phyloP scores from a whole-genome alignment of 2,113 vertebrate species.

The Stigmatopora argus region DNA sequence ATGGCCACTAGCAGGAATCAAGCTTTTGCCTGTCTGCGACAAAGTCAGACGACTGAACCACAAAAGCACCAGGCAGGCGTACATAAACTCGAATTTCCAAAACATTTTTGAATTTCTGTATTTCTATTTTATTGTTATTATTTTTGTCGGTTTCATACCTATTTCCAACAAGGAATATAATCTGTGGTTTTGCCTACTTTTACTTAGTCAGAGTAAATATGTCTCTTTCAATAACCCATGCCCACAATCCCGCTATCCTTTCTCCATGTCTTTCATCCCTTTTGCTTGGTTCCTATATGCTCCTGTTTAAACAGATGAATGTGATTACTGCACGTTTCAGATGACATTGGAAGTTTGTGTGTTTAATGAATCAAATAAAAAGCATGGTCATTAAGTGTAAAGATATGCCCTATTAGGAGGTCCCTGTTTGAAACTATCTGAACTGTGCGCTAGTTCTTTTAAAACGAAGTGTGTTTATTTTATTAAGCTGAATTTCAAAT shows the following conservation, averaged over 20 bases:
- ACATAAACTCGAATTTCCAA: not conserved
- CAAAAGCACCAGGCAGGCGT: too few relatives aligned
- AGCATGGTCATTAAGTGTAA: slow-evolving; percentile 47
- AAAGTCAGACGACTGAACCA: too few relatives aligned
- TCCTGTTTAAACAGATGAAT: slow-evolving; percentile 63
- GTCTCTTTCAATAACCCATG: slow-evolving; percentile 52
- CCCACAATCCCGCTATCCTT: slow-evolving; percentile 40
- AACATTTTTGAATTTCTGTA: not conserved
- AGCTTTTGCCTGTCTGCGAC: too few relatives aligned
- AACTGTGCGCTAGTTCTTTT: slow-evolving; percentile 11
- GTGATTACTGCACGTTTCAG: slow-evolving; percentile 54
- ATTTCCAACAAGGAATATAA: slow-evolving; percentile 16
- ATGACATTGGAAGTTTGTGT: slow-evolving; percentile 60
- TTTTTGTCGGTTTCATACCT: not conserved
- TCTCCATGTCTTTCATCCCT: slow-evolving; percentile 47
- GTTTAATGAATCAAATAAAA: slow-evolving; percentile 57
- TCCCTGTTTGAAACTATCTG: slow-evolving; percentile 15
- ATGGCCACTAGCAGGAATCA: too few relatives aligned
- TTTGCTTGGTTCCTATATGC: slow-evolving; percentile 37
- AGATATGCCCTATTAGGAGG: slow-evolving; percentile 36
- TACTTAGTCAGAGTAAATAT: slow-evolving; percentile 52
- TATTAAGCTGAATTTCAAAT: slow-evolving; percentile 28
- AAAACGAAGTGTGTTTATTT: slow-evolving; percentile 29
- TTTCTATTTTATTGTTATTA: not conserved
- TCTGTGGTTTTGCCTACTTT: slow-evolving; percentile 37